phyloP scores from a whole-genome alignment of 2,113 vertebrate genomes.

The Ardeotis arabs region DNA sequence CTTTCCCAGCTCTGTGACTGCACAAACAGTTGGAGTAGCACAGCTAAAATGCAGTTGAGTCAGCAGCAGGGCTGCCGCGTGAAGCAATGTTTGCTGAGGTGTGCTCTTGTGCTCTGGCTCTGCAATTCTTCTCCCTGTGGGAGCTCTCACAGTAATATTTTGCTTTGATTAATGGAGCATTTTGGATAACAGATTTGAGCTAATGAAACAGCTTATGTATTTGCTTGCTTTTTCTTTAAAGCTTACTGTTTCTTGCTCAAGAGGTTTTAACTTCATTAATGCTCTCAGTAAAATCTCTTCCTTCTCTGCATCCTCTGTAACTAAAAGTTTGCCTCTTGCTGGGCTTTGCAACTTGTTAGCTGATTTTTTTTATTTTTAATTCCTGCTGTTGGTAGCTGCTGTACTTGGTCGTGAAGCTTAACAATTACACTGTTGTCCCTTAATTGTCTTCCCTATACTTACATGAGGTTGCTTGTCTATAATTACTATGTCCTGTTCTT shows the following conservation, averaged over 20 bases:
- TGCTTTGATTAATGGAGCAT: background rate
- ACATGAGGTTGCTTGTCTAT: background rate
- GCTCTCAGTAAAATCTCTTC: background rate
- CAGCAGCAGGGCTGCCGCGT: background rate
- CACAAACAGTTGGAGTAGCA: background rate
- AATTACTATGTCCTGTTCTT: background rate
- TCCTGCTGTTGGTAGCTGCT: background rate
- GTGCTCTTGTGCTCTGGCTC: background rate
- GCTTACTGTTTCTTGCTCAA: background rate
- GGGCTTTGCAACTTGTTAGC: background rate
- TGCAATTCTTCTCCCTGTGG: background rate
- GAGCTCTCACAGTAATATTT: background rate
- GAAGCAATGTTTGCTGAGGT: background rate
- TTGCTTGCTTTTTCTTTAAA: background rate
- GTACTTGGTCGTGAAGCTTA: background rate
- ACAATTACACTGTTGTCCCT: background rate
- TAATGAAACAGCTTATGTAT: background rate
- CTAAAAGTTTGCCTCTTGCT: background rate
- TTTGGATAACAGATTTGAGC: background rate
- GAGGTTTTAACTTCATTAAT: background rate
- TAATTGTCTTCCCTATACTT: background rate
- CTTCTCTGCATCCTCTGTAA: background rate
- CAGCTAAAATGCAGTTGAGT: background rate
- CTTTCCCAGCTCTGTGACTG: background rate
- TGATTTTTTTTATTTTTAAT: background rate